Evolutionary conservation across 2,888 invertebrate genomes (phyloP).

Genomic region (Drosophila mercatorum): DNA sequence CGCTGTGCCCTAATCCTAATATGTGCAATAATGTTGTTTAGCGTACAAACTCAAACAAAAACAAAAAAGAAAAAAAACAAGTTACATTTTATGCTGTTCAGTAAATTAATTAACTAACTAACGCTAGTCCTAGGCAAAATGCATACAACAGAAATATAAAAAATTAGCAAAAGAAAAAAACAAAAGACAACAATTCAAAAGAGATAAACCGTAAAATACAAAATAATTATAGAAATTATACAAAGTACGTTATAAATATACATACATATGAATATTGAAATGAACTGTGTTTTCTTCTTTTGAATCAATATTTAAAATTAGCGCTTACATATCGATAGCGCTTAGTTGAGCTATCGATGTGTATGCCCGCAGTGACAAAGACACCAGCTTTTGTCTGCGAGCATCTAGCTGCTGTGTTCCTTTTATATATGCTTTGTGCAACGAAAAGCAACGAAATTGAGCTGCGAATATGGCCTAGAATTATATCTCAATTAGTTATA

Average conservation of each 20-base stretch:
- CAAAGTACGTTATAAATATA: constrained; percentile 63
- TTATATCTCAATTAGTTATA: background rate
- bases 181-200: constrained; percentile 20
- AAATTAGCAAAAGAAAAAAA: constrained; percentile 29
- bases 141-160: constrained; percentile 33
- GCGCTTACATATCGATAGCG: background rate
- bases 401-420: background rate
- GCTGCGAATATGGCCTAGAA: background rate
- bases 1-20: constrained; percentile 62
- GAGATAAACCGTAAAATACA: constrained; percentile 58
- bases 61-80: constrained; percentile 21
- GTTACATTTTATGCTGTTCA: constrained; percentile 77
- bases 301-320: background rate
- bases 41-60: constrained; percentile 45
- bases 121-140: constrained; percentile 54
- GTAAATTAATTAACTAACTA: constrained; percentile 59
- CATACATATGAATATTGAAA: constrained; percentile 53
- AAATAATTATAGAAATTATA: constrained; percentile 64
- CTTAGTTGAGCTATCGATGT: background rate
- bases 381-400: background rate
- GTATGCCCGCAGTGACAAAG: background rate
- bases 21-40: constrained; percentile 73
- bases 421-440: background rate
- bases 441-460: background rate
- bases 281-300: background rate